Base-by-base conservation (phyloP, 2,888 invertebrate species). In the Cheilosia grossa region DNA sequence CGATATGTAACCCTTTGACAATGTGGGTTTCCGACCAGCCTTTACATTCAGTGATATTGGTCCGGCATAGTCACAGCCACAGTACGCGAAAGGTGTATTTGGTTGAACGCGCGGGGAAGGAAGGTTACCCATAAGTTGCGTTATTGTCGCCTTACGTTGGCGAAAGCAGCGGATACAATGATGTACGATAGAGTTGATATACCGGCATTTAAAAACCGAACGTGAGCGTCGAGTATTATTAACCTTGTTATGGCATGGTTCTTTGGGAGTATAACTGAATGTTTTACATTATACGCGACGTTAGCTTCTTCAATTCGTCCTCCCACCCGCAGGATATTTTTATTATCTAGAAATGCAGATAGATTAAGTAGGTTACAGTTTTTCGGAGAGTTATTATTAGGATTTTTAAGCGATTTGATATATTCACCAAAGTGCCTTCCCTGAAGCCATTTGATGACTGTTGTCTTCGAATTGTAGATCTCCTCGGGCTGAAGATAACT, bases 281-380 rank as follows among this genome's bases (percentile, higher is more conserved):
- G 42, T 17, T 51, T 75, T 66, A 74, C 70, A 9, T 80, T 59
- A n/a, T 61, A 73, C n/a, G 63, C 10, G 9, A 87, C 42, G 1
- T 67, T n/a, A 10, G 88, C 69, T 56, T 87, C 51, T 15, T 67
- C 33, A 6, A 89, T 67, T 6, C 89, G 67, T 47, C 88, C 33
- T 33, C 33, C 33, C 3, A 33, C 33, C 3, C 33, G 33, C 3
- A 33, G 33, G 10, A 33, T 10, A 10, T 33, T 10, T 33, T 33
- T 3, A 3, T 33, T 33, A 10, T 33, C 33, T 33, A 33, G 33
- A 33, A 33, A 33, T 9, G 33, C 33, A 10, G 33, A 33, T 33
- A 33, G 33, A 0, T 33, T 33, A 33, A 33, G 33, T 33, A 33
- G 9, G 0, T 9, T 33, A 33, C 33, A 10, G 33, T 10, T 10